These are phyloP conservation scores for Standfussiana lucernea DNA, from an alignment of 2,888 invertebrate species.

Conservation along the genomic window DNA sequence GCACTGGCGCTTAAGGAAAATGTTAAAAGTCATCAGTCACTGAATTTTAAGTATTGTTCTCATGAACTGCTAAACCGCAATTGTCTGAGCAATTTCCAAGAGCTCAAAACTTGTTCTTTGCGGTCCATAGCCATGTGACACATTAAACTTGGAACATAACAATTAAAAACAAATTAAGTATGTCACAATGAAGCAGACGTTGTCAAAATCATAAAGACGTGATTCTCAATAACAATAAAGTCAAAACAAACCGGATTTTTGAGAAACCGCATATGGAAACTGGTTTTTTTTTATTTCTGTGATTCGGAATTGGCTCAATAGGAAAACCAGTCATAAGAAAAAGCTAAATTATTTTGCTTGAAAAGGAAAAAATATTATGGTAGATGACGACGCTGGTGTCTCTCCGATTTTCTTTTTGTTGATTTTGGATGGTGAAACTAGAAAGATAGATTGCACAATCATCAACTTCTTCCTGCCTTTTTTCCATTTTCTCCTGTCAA, in stretches of 20 bases:
- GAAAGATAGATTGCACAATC: not conserved
- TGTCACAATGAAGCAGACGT: not conserved
- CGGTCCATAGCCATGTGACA: not conserved
- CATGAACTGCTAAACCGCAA: constrained; percentile 23
- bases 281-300: not conserved
- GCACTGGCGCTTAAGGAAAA: constrained; percentile 40
- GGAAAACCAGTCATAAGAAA: not conserved
- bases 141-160: not conserved
- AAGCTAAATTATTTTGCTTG: not conserved
- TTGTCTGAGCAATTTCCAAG: not conserved
- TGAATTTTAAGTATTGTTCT: constrained; percentile 12
- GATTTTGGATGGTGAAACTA: not conserved
- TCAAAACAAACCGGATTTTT: not conserved
- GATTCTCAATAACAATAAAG: not conserved
- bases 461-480: not conserved
- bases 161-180: not conserved
- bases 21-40: constrained; percentile 11
- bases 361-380: not conserved
- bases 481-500: not conserved
- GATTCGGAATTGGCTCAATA: constrained; percentile 1
- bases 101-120: constrained; percentile 11
- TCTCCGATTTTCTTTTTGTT: not conserved
- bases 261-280: not conserved
- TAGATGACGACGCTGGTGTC: not conserved
- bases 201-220: not conserved